Percentiles rank a stretch among this genome's conserved stretches.
These are phyloP conservation scores for Hyaena hyaena DNA, from an alignment of 2,113 vertebrate species.

Conservation along the genomic window DNA sequence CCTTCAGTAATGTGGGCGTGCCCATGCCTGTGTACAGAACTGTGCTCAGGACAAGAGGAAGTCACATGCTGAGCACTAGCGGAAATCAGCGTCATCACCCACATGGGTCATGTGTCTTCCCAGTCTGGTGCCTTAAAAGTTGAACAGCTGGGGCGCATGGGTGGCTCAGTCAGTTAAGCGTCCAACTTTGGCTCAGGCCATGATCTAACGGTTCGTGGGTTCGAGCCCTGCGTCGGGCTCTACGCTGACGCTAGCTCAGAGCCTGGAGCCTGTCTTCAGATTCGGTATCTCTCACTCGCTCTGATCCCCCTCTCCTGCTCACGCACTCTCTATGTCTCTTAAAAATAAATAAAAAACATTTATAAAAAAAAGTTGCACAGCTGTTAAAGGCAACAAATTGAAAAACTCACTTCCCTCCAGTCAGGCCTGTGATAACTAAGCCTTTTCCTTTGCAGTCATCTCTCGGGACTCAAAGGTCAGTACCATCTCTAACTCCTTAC, in stretches of 20 bases:
- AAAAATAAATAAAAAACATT: too few relatives aligned
- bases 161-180: too few relatives aligned
- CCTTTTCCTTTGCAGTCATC: neutral
- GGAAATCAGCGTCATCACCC: neutral
- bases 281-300: too few relatives aligned
- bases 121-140: neutral
- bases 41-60: neutral
- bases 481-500: neutral
- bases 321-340: too few relatives aligned
- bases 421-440: neutral
- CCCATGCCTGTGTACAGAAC: neutral
- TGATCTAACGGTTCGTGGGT: too few relatives aligned
- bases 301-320: too few relatives aligned
- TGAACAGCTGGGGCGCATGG: too few relatives aligned
- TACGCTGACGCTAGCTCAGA: too few relatives aligned
- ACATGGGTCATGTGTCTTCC: neutral
- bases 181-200: too few relatives aligned
- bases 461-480: neutral
- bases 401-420: rapidly evolving
- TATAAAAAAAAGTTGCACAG: neutral
- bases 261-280: too few relatives aligned
- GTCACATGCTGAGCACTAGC: neutral
- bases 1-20: neutral
- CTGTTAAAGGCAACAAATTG: neutral
- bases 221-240: too few relatives aligned